Percentiles rank a stretch among this genome's conserved stretches.
Evolutionary conservation across 2,113 vertebrate genomes (phyloP).

Genomic region (Paedocypris sp.): DNA sequence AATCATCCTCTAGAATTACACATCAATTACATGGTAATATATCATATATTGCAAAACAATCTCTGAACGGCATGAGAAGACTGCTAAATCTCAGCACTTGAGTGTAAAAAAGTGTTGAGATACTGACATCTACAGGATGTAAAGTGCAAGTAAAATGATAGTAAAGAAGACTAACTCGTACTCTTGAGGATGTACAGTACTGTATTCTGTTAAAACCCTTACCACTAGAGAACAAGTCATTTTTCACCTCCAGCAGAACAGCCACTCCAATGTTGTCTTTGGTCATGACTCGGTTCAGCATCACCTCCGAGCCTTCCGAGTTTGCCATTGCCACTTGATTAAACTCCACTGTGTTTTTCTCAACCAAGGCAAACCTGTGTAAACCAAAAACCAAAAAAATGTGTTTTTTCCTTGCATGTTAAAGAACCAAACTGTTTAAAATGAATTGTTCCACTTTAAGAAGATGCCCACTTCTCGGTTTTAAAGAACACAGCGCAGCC

Average conservation of each 20-base stretch:
- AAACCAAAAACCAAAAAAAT: neutral
- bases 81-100: too few relatives aligned
- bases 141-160: neutral
- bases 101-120: too few relatives aligned
- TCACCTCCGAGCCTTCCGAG: conserved; percentile 95
- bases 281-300: conserved; percentile 97
- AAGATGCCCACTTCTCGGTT: conserved; percentile 77
- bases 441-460: neutral
- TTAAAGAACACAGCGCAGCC: conserved; percentile 98
- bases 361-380: conserved; percentile 81
- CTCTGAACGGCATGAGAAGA: too few relatives aligned
- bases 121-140: conserved; percentile 31
- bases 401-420: too few relatives aligned
- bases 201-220: conserved; percentile 31
- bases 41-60: too few relatives aligned
- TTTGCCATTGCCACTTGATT: conserved; percentile 99
- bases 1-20: too few relatives aligned
- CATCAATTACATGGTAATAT: too few relatives aligned
- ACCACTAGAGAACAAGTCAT: conserved; percentile 81
- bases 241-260: conserved; percentile 86
- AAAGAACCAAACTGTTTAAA: neutral
- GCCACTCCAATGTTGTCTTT: conserved; percentile 98
- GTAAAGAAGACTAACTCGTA: neutral
- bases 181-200: neutral
- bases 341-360: conserved; percentile 97